Conservation (phyloP, 1,140 invertebrate genomes). For the Contarinia nasturtii region DNA sequence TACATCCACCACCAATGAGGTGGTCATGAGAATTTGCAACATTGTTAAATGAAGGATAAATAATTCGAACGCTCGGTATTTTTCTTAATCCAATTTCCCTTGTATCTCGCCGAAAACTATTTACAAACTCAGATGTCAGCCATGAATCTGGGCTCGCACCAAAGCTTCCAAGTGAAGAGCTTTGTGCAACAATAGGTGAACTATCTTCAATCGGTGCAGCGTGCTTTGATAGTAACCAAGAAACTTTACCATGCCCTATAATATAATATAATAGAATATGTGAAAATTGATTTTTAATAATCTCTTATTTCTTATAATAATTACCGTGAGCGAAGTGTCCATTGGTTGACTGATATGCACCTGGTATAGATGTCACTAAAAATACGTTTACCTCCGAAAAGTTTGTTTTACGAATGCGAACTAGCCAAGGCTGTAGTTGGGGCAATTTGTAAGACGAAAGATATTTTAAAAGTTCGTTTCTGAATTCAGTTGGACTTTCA, state of each 20-base stretch:
- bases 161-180: conserved; percentile 77
- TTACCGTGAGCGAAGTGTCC: too few species aligned
- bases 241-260: conserved; percentile 57
- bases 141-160: conserved; percentile 49
- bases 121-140: conserved; percentile 43
- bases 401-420: conserved; percentile 51
- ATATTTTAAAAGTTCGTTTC: conserved; percentile 67
- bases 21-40: conserved; percentile 70
- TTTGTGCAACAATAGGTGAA: conserved; percentile 46
- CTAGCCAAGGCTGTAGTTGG: conserved; percentile 50
- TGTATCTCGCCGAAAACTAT: conserved; percentile 34
- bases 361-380: conserved; percentile 68
- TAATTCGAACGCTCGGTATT: conserved; percentile 20
- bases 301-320: too few species aligned
- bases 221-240: conserved; percentile 40
- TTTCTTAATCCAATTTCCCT: conserved; percentile 13
- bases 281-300: neutral
- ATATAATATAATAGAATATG: too few species aligned
- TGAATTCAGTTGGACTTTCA: conserved; percentile 71
- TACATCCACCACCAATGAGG: conserved; percentile 63
- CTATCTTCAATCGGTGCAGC: conserved; percentile 30
- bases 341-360: conserved; percentile 39
- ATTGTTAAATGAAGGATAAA: conserved; percentile 57
- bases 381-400: conserved; percentile 65
- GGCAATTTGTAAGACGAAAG: conserved; percentile 50